These are phyloP conservation scores for Natrix natrix DNA, from an alignment of 2,797 vertebrate species.

Conservation along the genomic window DNA sequence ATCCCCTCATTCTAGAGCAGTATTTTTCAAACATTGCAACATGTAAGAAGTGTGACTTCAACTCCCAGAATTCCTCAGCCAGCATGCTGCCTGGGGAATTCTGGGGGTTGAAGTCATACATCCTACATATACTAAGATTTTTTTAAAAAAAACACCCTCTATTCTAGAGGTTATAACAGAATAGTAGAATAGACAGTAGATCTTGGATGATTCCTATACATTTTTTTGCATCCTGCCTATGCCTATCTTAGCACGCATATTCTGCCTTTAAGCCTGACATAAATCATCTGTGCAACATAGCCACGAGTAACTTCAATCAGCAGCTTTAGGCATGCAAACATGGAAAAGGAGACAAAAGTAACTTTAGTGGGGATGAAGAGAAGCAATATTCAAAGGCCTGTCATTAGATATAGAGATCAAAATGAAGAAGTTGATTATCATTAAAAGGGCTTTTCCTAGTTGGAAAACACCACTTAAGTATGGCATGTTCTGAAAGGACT, in stretches of 20 bases:
- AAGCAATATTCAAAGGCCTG: background rate
- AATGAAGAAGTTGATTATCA: background rate
- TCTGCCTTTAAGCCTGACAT: background rate
- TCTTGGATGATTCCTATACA: background rate
- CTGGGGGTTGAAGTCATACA: background rate
- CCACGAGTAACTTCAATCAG: background rate
- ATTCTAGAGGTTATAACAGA: background rate
- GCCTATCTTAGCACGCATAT: background rate
- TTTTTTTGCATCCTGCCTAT: background rate
- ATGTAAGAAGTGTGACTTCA: background rate
- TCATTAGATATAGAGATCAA: background rate
- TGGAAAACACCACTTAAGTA: background rate
- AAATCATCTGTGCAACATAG: background rate
- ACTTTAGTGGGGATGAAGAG: background rate
- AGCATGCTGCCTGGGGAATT: background rate
- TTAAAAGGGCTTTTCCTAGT: background rate
- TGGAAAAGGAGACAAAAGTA: background rate
- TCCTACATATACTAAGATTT: background rate
- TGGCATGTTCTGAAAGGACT: background rate
- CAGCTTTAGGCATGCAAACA: background rate
- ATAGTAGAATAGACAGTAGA: background rate
- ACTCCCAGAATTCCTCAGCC: background rate
- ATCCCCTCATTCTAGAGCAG: background rate
- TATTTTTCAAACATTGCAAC: background rate
- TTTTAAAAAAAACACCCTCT: background rate